Conservation (phyloP, 2,888 invertebrate genomes). For the Nomada lathburiana region DNA sequence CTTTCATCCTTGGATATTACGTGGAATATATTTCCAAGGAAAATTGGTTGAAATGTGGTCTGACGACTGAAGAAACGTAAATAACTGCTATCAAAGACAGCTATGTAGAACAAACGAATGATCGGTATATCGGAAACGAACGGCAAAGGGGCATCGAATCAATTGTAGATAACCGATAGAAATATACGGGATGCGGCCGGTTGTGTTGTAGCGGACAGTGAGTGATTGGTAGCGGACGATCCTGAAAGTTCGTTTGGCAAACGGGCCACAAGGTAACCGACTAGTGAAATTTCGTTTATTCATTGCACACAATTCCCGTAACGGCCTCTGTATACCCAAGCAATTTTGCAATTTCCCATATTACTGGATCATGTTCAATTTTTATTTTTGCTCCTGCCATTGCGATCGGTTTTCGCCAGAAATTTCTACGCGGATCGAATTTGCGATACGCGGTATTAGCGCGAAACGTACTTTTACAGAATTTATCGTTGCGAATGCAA, state of each 20-base stretch:
- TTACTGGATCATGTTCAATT: neutral
- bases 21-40: neutral
- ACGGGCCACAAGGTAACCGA: constrained; percentile 48
- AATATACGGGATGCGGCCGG: constrained; percentile 66
- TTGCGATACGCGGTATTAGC: no score
- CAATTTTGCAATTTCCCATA: constrained; percentile 38
- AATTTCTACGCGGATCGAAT: neutral
- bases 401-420: no score
- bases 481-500: no score
- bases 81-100: constrained; percentile 52
- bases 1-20: no score
- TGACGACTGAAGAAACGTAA: constrained; percentile 32
- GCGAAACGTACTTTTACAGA: no score
- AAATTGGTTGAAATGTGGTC: neutral
- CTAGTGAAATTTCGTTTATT: constrained; percentile 61
- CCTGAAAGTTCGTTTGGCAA: constrained; percentile 60
- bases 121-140: constrained; percentile 61
- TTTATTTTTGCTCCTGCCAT: neutral
- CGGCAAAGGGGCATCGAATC: constrained; percentile 63
- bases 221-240: constrained; percentile 72
- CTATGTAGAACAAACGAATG: constrained; percentile 41
- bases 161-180: constrained; percentile 74
- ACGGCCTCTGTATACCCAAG: constrained; percentile 12
- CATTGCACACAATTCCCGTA: constrained; percentile 44
- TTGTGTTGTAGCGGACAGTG: constrained; percentile 74